Base-by-base conservation (phyloP, 2,888 invertebrate species). In the Branchellion lobata region DNA sequence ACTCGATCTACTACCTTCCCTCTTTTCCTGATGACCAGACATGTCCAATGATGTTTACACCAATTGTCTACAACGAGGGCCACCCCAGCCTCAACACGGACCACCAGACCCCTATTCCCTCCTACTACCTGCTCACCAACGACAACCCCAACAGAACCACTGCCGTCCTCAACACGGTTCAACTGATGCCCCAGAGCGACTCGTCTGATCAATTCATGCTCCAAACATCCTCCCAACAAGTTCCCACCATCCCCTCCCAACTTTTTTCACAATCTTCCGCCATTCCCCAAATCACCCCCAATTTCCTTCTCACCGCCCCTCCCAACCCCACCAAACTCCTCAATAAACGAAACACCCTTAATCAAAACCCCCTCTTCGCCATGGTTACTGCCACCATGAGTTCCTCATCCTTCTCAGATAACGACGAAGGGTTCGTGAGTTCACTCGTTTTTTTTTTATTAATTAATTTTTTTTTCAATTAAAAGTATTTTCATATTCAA, bases 1-100 rank as follows among this genome's bases (percentile, higher is more conserved):
- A 80, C 51, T 78, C 80, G 2, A 78, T 80, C 34, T 80, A 78
- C 47, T 80, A 78, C 73, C 34, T 80, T 5, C 78, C 80, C 11
- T 47, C 53, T 27, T 51, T 61, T 57, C 51, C 33, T n/a, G 86
- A 86, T 82, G 86, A 87, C 83, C 86, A 86, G 24, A 83, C 85
- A 5, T 86, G 85, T 83, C 86, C 85, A 83, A 85, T 85, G 51
- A 82, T 86, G 24, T 71, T 65, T 36, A 76, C 81, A n/a, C 73
- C 75, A 11, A 78, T 80, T 53, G 81, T 82, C 8, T 79, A 80
- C 72, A 76, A 80, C 36, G 81, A 82, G 47, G 81, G 81, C 34
- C 81, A 81, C 40, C 79, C 79, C 36, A 76, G 81, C 65, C 53
- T 82, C 18, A 81, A 82, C 36, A 80, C 80, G 0, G 75, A 81